Base-by-base conservation (phyloP, 2,113 vertebrate genomes). In the Corythoichthys intestinalis region DNA sequence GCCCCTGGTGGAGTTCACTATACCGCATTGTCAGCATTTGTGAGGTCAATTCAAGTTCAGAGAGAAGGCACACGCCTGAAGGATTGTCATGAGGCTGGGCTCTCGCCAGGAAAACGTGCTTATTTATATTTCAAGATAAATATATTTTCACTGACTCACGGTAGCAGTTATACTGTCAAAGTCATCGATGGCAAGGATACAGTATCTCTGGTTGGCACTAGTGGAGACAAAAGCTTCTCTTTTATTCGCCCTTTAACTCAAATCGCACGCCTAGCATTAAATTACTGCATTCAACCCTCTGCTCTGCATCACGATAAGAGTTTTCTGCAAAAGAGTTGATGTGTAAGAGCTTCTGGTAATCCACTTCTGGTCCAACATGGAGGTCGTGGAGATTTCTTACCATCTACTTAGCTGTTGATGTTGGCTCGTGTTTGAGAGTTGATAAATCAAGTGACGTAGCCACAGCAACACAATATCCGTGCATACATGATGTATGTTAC, bases 281-380 rank as follows among this genome's bases (percentile, higher is more conserved):
- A 59, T 34, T 60, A 34, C 50, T 54, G 10, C 46, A 66, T 82
- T 72, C 54, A 47, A 69, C 67, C 54, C 4, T 37, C 9, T 17
- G 14, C 15, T 58, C 56, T 65, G 53, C 67, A 50, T 74, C 59
- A 59, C 13, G 66, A 58, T 66, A 69, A 67, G 58, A 74, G 53
- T 8, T 15, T 52, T 37, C 6, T 49, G 35, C 71, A 75, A 73
- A 81, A 72, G 14, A 58, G 44, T 78, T 34, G 58, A 74, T 75
- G 11, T 14, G 74, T 6, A 79, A 72, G 66, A 58, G 62, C 37
- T 49, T 71, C 46, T 65, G 49, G 38, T 72, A 52, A 80, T 80
- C 39, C 38, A 61, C 66, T 70, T 74, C 20, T 65, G 37, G 38
- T 39, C 58, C 58, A 50, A 11, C 68, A 64, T 13, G 35, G 53